phyloP scores from a whole-genome alignment of 2,113 vertebrate species.

The Archilochus colubris region DNA sequence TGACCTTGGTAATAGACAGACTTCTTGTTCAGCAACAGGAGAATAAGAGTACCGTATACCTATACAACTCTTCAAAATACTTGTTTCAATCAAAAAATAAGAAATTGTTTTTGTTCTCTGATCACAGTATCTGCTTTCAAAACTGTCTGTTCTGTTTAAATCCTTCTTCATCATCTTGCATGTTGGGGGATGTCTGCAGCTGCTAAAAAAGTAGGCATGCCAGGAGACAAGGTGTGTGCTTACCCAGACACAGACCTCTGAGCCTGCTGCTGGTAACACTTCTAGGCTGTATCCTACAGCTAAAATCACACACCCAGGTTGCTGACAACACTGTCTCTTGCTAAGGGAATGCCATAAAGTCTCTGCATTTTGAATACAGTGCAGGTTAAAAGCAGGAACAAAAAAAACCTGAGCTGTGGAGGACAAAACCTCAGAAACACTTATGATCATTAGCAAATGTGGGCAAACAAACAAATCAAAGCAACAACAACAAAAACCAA shows the following conservation, averaged over 20 bases:
- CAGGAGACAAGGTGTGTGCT: background rate
- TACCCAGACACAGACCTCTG: background rate
- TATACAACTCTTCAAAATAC: background rate
- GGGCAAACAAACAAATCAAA: background rate
- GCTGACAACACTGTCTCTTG: slow-evolving; percentile 19
- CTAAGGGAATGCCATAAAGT: slow-evolving; percentile 40
- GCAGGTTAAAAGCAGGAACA: slow-evolving; percentile 24
- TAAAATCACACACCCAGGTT: background rate
- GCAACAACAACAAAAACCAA: background rate
- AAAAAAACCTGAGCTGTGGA: background rate
- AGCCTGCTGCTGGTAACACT: background rate
- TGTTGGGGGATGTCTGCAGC: background rate
- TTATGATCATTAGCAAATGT: background rate
- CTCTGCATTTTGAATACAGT: slow-evolving; percentile 28
- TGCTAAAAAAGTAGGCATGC: background rate
- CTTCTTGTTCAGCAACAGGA: background rate
- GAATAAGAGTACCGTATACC: background rate
- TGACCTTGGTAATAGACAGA: background rate
- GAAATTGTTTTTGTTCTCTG: background rate
- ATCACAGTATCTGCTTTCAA: background rate
- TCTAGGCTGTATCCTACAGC: background rate
- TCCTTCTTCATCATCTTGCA: background rate
- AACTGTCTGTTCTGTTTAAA: background rate
- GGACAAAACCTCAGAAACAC: slow-evolving; percentile 25
- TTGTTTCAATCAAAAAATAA: background rate